These are phyloP conservation scores for Holothuria scabra DNA, from an alignment of 53 echinoderm and acorn worm genomes.

Conservation along the genomic window DNA sequence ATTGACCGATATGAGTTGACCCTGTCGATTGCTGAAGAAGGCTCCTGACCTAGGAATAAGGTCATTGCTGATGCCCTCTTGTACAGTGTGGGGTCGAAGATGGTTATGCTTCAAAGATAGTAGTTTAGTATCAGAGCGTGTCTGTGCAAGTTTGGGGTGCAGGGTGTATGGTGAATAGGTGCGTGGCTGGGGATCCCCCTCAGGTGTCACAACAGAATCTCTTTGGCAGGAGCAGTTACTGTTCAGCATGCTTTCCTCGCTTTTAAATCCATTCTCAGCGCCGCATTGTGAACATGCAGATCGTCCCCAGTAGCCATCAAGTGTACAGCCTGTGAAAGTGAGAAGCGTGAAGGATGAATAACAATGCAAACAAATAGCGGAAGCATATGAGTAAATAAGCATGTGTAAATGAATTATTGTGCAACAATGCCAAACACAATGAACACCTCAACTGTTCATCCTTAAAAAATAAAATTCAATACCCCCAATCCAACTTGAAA, in stretches of 20 bases:
- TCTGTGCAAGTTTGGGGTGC: slow-evolving; percentile 25
- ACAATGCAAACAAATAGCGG: no score
- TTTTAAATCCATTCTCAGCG: slow-evolving; percentile 62
- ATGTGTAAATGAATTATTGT: no score
- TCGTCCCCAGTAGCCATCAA: slow-evolving; percentile 88
- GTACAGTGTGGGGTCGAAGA: slow-evolving; percentile 35
- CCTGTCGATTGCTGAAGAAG: slow-evolving; percentile 79
- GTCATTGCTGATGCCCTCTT: slow-evolving; percentile 1
- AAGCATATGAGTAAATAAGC: no score
- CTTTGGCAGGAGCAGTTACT: slow-evolving; percentile 8
- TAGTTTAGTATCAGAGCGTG: slow-evolving; percentile 30
- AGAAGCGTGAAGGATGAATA: slow-evolving; percentile 22
- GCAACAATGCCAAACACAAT: no score
- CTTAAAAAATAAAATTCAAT: no score
- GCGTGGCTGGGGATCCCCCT: slow-evolving; percentile 1
- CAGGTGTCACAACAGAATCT: slow-evolving; percentile 21
- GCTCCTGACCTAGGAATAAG: slow-evolving; percentile 75
- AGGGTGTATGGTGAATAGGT: neutral
- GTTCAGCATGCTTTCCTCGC: slow-evolving; percentile 25
- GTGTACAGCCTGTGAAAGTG: slow-evolving; percentile 60
- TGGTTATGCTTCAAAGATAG: neutral
- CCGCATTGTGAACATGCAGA: slow-evolving; percentile 65
- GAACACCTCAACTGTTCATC: no score
- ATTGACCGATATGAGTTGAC: slow-evolving; percentile 50
- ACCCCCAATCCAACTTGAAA: no score